Percentiles rank a stretch among this genome's conserved stretches.
phyloP scores from a whole-genome alignment of 2,888 invertebrate genomes.

The Torymus aiolomorphi region DNA sequence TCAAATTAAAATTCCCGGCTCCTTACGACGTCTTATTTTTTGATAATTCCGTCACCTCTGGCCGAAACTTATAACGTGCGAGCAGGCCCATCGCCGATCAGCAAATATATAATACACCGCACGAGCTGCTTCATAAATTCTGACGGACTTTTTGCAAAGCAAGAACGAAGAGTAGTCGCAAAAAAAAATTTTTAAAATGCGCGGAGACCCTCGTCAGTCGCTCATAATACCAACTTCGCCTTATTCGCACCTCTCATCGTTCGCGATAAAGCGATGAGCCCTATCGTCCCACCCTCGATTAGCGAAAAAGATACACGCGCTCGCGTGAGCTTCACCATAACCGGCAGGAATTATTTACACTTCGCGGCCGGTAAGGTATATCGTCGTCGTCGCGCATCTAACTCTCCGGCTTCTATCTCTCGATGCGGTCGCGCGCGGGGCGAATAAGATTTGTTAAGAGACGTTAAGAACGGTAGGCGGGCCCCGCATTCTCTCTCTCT shows the following conservation, averaged over 20 bases:
- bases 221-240: too few species aligned
- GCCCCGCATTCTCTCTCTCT: neutral
- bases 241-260: too few species aligned
- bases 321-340: neutral
- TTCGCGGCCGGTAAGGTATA: neutral
- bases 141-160: too few species aligned
- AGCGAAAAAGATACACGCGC: constrained; percentile 31
- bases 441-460: constrained; percentile 34
- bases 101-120: too few species aligned
- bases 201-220: neutral
- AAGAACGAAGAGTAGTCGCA: too few species aligned
- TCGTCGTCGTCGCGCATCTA: neutral
- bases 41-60: neutral
- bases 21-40: neutral
- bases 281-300: neutral
- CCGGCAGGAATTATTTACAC: constrained; percentile 25
- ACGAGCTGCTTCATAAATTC: too few species aligned
- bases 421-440: neutral
- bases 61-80: too few species aligned
- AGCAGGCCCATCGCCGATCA: too few species aligned
- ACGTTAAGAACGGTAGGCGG: constrained; percentile 42
- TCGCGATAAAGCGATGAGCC: too few species aligned
- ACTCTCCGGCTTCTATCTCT: neutral
- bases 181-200: too few species aligned
- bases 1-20: constrained; percentile 5